Percentiles rank a stretch among this genome's conserved stretches.
Conservation (phyloP, 2,113 vertebrate genomes). For the Micromys minutus region DNA sequence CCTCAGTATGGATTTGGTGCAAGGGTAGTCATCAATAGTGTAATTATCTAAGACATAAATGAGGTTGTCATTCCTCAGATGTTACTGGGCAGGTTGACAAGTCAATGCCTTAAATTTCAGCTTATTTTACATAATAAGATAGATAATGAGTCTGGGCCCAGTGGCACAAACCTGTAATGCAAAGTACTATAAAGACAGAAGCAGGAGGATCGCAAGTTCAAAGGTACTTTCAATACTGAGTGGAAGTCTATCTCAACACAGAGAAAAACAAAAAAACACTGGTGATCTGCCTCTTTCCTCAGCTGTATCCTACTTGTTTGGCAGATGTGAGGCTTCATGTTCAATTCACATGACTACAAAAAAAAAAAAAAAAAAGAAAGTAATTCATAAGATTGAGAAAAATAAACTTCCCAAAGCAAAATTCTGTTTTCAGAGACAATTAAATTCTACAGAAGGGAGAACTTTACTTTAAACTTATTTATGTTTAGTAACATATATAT, state of each 20-base stretch:
- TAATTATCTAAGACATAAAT: neutral
- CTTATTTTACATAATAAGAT: neutral
- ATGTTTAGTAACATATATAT: constrained; percentile 20
- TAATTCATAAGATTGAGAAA: neutral
- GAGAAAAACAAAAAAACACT: neutral
- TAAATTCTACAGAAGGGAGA: neutral
- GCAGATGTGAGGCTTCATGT: neutral
- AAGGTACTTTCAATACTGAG: no score
- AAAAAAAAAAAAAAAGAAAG: no score
- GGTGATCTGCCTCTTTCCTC: neutral
- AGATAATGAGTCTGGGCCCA: neutral
- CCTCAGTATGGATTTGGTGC: neutral
- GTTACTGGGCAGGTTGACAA: neutral
- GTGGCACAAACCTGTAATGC: no score
- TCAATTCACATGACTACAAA: neutral
- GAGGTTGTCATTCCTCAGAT: neutral
- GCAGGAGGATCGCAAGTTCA: neutral
- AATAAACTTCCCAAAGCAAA: neutral
- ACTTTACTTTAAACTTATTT: neutral
- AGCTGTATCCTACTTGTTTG: neutral
- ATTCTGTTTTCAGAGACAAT: neutral
- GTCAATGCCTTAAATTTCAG: neutral
- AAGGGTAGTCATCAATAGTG: neutral
- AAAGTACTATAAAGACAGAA: neutral
- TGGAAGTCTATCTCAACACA: neutral